These are phyloP conservation scores for Coelopa pilipes DNA, from an alignment of 2,888 invertebrate species.

Conservation along the genomic window DNA sequence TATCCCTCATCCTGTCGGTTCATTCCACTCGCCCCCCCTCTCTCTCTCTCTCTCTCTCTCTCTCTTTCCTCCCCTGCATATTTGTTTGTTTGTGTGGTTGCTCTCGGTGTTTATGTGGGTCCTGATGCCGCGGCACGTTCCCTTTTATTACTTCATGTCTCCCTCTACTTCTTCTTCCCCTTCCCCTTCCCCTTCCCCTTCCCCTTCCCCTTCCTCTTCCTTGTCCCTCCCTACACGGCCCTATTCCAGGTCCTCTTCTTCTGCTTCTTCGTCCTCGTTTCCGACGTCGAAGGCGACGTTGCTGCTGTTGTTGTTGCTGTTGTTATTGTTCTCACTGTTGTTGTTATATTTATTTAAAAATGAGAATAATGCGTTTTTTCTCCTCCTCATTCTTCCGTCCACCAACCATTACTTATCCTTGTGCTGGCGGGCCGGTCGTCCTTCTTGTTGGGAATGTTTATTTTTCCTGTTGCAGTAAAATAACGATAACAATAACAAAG, in stretches of 20 bases:
- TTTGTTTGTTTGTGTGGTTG: not conserved
- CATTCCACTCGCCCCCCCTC: not conserved
- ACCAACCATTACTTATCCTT: not conserved
- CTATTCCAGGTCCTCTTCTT: constrained; percentile 5
- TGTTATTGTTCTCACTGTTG: no score
- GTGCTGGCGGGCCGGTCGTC: not conserved
- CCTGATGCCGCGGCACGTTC: constrained; percentile 20
- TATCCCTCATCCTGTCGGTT: no score
- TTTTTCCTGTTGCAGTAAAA: no score
- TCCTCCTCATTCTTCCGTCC: not conserved
- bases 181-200: not conserved
- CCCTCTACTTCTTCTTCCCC: not conserved
- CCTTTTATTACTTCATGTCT: constrained; percentile 14
- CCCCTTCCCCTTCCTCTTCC: not conserved
- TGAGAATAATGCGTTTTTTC: no score
- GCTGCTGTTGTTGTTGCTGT: not conserved
- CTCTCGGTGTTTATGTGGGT: constrained; percentile 19
- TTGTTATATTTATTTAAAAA: no score
- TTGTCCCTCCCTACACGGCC: not conserved
- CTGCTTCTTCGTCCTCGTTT: not conserved
- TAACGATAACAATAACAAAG: no score
- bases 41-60: not conserved
- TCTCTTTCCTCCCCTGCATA: not conserved
- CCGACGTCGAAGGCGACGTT: not conserved
- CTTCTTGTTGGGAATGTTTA: not conserved